Percentiles rank a stretch among this genome's conserved stretches.
Conservation (phyloP, 1,140 invertebrate species). For the Leptestheria dahalacensis region DNA sequence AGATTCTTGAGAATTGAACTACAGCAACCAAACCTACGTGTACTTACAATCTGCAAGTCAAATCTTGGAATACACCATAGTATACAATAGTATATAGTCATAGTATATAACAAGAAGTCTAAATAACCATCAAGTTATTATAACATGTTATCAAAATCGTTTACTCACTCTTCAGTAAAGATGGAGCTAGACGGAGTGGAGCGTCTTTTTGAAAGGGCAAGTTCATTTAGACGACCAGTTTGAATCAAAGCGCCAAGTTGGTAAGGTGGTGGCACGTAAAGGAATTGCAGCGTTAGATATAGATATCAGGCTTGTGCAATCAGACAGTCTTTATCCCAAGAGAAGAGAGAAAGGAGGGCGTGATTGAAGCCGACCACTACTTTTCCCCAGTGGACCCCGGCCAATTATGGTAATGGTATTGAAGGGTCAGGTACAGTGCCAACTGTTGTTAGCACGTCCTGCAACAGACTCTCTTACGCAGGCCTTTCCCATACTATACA, state of each 20-base stretch:
- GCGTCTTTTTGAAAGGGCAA: neutral
- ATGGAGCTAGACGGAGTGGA: too few species aligned
- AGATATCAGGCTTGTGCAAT: neutral
- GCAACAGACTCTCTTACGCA: too few species aligned
- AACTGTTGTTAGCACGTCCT: neutral
- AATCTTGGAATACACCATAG: too few species aligned
- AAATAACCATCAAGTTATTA: too few species aligned
- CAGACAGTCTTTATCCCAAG: neutral
- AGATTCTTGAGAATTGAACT: too few species aligned
- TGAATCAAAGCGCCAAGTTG: neutral
- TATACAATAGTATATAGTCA: too few species aligned
- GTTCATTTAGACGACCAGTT: neutral
- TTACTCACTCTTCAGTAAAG: too few species aligned
- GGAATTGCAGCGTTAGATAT: neutral
- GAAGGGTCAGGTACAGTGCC: neutral
- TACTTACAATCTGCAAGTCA: too few species aligned
- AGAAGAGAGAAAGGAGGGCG: neutral
- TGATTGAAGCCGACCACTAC: neutral
- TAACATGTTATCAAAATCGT: too few species aligned
- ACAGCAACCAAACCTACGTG: too few species aligned
- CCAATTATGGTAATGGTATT: neutral
- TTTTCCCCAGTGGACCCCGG: neutral
- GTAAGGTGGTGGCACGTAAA: neutral
- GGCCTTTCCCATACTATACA: too few species aligned
- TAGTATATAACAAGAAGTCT: too few species aligned